A percentile compares a stretch with the other conserved stretches of the same genome.
Conservation (phyloP, 2,113 vertebrate species). For the Gymnarchus niloticus region DNA sequence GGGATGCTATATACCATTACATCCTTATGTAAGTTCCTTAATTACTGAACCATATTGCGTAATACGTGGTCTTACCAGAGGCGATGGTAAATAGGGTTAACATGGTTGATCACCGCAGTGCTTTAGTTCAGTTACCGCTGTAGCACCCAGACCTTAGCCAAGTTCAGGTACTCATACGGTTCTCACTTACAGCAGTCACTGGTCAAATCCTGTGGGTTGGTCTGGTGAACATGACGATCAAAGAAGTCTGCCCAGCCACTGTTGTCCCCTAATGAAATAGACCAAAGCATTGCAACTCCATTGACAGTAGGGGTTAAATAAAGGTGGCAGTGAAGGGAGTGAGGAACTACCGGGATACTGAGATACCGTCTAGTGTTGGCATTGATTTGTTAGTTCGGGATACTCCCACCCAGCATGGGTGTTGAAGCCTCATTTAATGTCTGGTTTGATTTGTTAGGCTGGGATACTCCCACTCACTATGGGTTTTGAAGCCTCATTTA, state of each 20-base stretch:
- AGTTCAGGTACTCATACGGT: not conserved
- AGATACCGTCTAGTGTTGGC: no score
- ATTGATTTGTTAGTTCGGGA: no score
- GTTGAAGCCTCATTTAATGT: no score
- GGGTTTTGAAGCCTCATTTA: no score
- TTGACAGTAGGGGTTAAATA: not conserved
- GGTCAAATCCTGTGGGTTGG: constrained; percentile 39
- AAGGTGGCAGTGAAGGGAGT: not conserved
- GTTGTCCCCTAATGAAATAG: constrained; percentile 42
- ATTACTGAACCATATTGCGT: not conserved
- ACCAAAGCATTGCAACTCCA: not conserved
- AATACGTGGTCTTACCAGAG: not conserved
- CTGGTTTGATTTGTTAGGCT: no score
- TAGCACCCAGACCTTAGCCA: not conserved
- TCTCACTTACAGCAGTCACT: constrained; percentile 57
- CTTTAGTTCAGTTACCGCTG: not conserved
- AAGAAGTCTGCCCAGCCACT: constrained; percentile 49
- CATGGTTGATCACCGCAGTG: not conserved
- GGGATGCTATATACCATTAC: not conserved
- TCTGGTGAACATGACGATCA: constrained; percentile 43
- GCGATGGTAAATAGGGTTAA: not conserved
- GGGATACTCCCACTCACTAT: no score
- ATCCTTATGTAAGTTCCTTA: not conserved
- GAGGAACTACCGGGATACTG: no score
- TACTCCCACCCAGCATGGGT: no score